Base-by-base conservation (phyloP, 2,797 vertebrate species). In the Pangasius djambal region DNA sequence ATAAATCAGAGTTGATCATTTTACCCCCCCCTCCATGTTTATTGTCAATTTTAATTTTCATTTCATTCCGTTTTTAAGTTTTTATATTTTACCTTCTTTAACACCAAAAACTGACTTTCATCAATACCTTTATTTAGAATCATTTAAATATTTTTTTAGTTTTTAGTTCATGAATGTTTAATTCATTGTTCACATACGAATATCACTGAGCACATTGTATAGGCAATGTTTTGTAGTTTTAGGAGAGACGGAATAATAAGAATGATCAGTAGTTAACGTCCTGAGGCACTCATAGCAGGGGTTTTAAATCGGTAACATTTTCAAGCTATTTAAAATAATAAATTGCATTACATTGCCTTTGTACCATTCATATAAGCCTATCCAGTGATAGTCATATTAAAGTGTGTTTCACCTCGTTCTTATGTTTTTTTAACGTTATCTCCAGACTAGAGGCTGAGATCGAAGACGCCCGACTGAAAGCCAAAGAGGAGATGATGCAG, bases 401-500 rank as follows among this genome's bases (percentile, higher is more conserved):
- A 16, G 25, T 28, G 22, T 10, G 61, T 72, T 69, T 31, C 1
- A 13, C 15, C 31, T 15, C 2, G 8, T 28, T 50, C 28, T 2
- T 77, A 28, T 28, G 3, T 25, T 48, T 34, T 40, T 69, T 48
- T 48, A 9, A 28, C 28, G 3, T 25, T 48, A 18, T 87, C 1
- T 69, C 3, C 61, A 99, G 99, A 77, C 96, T 99, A 72, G 97
- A 98, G 93, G 97, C 96, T 4, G 99, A 99, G 96, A 98, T 99
- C 65, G 96, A 98, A 94, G 97, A 97, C 90, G 98, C 98, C 22
- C 96, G 96, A 22, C 90, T 99, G 88, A 97, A 97, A 92, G 98
- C 97, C 12, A 98, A 98, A 92, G 95, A 98, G 90, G 99, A 99
- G 92, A 98, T 99, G 98, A 98, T 99, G 94, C 97, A 97, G 61